Base-by-base conservation (phyloP, 2,888 invertebrate species). In the Eristalinus sepulchralis region DNA sequence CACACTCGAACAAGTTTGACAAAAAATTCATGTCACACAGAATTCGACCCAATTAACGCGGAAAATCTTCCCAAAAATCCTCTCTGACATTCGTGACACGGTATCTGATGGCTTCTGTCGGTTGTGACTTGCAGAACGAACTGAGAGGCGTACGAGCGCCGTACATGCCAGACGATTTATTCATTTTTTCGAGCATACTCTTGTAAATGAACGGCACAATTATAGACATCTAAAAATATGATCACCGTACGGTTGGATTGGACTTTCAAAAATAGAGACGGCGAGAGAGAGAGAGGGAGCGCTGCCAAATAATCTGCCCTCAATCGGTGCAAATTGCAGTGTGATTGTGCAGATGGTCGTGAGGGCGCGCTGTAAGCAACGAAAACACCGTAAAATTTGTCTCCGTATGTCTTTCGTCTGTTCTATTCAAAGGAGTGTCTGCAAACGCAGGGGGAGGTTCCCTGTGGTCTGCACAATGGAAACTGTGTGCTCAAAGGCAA, bases 281-380 rank as follows among this genome's bases (percentile, higher is more conserved):
- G n/a, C n/a, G n/a, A n/a, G n/a, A n/a, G n/a, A n/a, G n/a, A n/a
- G 36, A 20, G 27, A 11, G 24, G 20, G 8, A 24, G 31, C 68
- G 83, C 10, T 84, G 84, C 75, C 84, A 84, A 84, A 81, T 76
- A 31, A 80, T 66, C 80, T 81, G 84, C 34, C 76, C 84, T 76
- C 55, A 84, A 76, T 84, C n/a, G 20, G 57, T 27, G 31, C 27
- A 67, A 47, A 20, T n/a, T 20, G 63, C 63, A 60, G 17, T 17
- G 47, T 17, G 68, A 24, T 60, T 62, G 64, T 34, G 62, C n/a
- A 63, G 66, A 31, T 64, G 55, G 66, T 13, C 70, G 63, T 47
- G 72, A 62, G 78, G 80, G 70, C 75, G 27, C 66, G n/a, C 17
- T 47, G 47, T 17, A 17, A 47, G 47, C 6, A n/a, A 1, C 17